Conservation (phyloP, 2,113 vertebrate genomes). For the Periophthalmodon schlosseri region DNA sequence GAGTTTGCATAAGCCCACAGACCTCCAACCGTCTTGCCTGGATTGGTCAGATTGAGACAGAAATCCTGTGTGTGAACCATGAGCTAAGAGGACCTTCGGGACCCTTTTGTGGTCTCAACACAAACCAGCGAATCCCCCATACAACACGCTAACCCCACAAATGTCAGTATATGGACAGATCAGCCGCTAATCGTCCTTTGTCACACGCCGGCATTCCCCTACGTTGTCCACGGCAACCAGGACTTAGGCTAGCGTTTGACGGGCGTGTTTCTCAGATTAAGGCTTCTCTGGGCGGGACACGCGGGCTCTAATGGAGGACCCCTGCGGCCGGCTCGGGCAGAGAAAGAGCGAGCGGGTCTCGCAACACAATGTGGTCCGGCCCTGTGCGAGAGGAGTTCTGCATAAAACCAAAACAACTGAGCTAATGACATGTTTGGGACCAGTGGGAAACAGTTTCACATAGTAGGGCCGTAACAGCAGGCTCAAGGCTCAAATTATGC, state of each 20-base stretch:
- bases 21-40: constrained; percentile 8
- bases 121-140: constrained; percentile 54
- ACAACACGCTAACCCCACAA: constrained; percentile 69
- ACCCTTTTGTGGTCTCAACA: constrained; percentile 41
- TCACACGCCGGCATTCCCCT: constrained; percentile 81
- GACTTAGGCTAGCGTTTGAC: constrained; percentile 76
- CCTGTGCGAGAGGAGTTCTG: constrained; percentile 38
- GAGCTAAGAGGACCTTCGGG: constrained; percentile 45
- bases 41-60: constrained; percentile 43
- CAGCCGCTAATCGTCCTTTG: constrained; percentile 79
- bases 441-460: background rate
- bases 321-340: constrained; percentile 48
- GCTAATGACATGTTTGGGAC: constrained; percentile 21
- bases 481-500: background rate
- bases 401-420: constrained; percentile 45
- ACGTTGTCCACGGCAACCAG: constrained; percentile 82
- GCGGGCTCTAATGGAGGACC: constrained; percentile 48
- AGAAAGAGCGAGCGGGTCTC: constrained; percentile 36
- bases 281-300: constrained; percentile 54
- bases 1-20: background rate
- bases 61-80: constrained; percentile 45
- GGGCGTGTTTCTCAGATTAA: constrained; percentile 72
- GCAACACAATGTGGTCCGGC: constrained; percentile 44
- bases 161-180: constrained; percentile 74
- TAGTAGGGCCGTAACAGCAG: background rate